phyloP scores from a whole-genome alignment of 2,797 vertebrate species.

The Epinephelus malabaricus region DNA sequence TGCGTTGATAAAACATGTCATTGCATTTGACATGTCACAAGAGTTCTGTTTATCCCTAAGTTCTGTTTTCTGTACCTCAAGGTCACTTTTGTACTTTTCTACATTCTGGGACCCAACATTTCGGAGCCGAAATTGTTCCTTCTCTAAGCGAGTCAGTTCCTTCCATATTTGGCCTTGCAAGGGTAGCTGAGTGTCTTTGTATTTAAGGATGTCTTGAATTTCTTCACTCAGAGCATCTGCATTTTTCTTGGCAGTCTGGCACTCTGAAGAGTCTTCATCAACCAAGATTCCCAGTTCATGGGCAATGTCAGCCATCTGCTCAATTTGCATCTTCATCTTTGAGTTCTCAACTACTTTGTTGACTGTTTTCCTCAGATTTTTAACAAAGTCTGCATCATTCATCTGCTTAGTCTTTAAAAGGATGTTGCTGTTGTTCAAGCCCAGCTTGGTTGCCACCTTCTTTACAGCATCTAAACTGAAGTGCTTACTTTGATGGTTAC shows the following conservation, averaged over 20 bases:
- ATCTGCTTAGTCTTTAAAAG: slow-evolving; percentile 64
- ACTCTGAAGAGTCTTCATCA: slow-evolving; percentile 84
- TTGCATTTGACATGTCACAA: slow-evolving; percentile 63
- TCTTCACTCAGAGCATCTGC: slow-evolving; percentile 76
- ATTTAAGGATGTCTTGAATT: slow-evolving; percentile 62
- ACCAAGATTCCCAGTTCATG: slow-evolving; percentile 80
- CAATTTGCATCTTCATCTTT: slow-evolving; percentile 59
- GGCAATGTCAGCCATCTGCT: slow-evolving; percentile 76
- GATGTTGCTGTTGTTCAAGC: slow-evolving; percentile 59
- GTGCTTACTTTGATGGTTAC: slow-evolving; percentile 43
- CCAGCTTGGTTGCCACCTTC: slow-evolving; percentile 33
- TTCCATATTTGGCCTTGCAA: slow-evolving; percentile 85
- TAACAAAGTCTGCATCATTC: slow-evolving; percentile 75
- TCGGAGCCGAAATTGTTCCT: slow-evolving; percentile 81
- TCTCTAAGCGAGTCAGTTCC: slow-evolving; percentile 80
- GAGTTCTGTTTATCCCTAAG: slow-evolving; percentile 74
- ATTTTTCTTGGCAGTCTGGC: slow-evolving; percentile 75
- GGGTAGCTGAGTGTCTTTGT: slow-evolving; percentile 79
- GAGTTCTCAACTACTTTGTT: slow-evolving; percentile 34
- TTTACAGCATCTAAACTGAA: slow-evolving; percentile 13
- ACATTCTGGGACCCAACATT: slow-evolving; percentile 62
- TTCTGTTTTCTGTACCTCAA: slow-evolving; percentile 54
- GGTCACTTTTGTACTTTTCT: slow-evolving; percentile 75
- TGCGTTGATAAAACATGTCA: slow-evolving; percentile 81
- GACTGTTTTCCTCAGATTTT: slow-evolving; percentile 44